A percentile compares a stretch with the other conserved stretches of the same genome.
These are phyloP conservation scores for Schlechtendalia chinensis DNA, from an alignment of 1,140 invertebrate species.

Conservation along the genomic window DNA sequence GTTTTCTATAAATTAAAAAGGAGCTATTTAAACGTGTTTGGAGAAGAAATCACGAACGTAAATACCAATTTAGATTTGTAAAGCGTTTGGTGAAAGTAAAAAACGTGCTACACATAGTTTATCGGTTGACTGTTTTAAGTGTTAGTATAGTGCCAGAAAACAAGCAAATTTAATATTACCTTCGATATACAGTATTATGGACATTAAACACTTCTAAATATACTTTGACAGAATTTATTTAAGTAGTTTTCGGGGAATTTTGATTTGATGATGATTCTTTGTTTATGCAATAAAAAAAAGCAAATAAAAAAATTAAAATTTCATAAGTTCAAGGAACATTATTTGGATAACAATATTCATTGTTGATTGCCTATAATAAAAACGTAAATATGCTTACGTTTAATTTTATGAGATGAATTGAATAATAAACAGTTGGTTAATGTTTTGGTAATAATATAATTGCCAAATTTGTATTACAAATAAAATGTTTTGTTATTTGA, in stretches of 20 bases:
- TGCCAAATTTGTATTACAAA: too few species aligned
- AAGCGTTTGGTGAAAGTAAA: constrained; percentile 32
- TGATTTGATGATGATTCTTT: background rate
- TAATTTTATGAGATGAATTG: too few species aligned
- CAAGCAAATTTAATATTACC: background rate
- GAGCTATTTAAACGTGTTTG: background rate
- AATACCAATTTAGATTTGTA: constrained; percentile 22
- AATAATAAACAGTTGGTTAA: too few species aligned
- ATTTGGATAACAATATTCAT: too few species aligned
- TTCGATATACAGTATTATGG: background rate
- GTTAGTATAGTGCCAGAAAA: constrained; percentile 3
- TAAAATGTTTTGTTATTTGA: too few species aligned
- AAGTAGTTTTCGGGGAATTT: background rate
- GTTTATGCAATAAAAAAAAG: background rate
- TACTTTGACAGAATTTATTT: background rate
- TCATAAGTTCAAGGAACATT: too few species aligned
- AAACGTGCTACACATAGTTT: constrained; percentile 35
- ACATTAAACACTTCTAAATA: background rate
- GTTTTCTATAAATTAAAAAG: background rate
- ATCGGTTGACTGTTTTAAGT: constrained; percentile 5
- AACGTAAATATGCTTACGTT: too few species aligned
- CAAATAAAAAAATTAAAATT: background rate
- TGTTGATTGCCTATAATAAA: too few species aligned
- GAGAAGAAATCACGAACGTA: constrained; percentile 2
- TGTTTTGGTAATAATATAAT: too few species aligned